Conservation (phyloP, 1,140 invertebrate genomes). For the Ectropis grisescens region DNA sequence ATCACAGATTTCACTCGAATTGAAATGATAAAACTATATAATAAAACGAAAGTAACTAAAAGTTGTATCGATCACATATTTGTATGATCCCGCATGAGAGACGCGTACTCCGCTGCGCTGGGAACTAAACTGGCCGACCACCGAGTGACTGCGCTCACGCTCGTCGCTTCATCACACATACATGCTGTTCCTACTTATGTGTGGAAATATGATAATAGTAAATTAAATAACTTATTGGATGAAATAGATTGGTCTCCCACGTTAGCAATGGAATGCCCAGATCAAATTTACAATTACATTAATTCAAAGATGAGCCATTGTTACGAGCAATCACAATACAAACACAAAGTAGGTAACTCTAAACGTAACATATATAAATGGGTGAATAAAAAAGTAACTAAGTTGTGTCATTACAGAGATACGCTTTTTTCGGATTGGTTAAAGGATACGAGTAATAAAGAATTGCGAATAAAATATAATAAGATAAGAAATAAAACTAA, state of each 20-base stretch:
- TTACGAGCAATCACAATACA: constrained; percentile 3
- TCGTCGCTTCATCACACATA: neutral
- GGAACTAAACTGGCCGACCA: constrained; percentile 5
- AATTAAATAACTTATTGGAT: constrained; percentile 1
- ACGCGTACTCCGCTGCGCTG: constrained; percentile 3
- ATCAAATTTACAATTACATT: constrained; percentile 8
- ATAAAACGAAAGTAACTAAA: constrained; percentile 4
- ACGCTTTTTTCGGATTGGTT: constrained; percentile 1
- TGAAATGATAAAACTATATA: too few relatives aligned
- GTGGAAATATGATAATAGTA: constrained; percentile 1
- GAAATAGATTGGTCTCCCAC: constrained; percentile 3
- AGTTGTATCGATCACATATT: constrained; percentile 14
- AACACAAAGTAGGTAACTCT: constrained; percentile 3
- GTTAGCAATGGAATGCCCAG: constrained; percentile 1
- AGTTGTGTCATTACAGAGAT: constrained; percentile 5
- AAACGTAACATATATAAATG: constrained; percentile 3
- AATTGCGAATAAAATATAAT: constrained; percentile 7
- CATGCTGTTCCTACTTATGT: constrained; percentile 7
- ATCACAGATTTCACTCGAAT: constrained; percentile 9
- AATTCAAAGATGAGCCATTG: constrained; percentile 1
- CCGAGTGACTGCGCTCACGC: constrained; percentile 1
- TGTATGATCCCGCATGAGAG: constrained; percentile 3
- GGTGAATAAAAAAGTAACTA: constrained; percentile 6
- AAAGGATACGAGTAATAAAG: constrained; percentile 5
- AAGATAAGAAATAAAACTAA: constrained; percentile 10